A percentile compares a stretch with the other conserved stretches of the same genome.
These are phyloP conservation scores for Turdus rufiventris DNA, from an alignment of 2,113 vertebrate genomes.

Conservation along the genomic window DNA sequence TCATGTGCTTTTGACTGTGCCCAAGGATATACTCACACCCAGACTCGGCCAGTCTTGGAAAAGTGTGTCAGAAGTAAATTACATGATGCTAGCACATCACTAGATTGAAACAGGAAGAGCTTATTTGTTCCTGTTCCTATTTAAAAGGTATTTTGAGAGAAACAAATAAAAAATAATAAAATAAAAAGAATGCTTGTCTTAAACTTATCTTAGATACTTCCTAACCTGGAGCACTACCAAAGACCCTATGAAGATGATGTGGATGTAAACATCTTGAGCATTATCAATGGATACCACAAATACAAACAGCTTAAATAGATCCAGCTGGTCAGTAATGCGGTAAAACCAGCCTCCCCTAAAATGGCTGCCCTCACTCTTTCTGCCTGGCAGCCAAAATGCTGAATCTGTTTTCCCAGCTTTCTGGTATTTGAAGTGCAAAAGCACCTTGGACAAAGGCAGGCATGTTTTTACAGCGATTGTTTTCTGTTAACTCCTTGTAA, in stretches of 20 bases:
- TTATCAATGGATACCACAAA: background rate
- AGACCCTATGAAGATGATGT: background rate
- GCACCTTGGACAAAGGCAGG: background rate
- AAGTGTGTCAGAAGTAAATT: slow-evolving; percentile 53
- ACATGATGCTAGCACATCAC: slow-evolving; percentile 29
- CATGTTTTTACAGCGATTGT: background rate
- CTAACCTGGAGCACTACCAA: background rate
- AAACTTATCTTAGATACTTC: background rate
- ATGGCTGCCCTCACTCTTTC: background rate
- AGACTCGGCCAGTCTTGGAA: slow-evolving; percentile 40
- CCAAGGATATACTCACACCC: slow-evolving; percentile 30
- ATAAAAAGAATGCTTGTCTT: background rate
- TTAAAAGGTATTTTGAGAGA: background rate
- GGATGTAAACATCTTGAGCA: background rate
- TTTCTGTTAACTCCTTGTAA: background rate
- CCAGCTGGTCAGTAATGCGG: background rate
- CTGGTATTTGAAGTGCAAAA: background rate
- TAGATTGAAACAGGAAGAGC: slow-evolving; percentile 13
- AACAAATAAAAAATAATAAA: background rate
- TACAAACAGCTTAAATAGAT: background rate
- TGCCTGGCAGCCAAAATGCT: background rate
- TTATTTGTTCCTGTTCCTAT: background rate
- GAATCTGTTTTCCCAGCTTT: background rate
- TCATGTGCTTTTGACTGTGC: background rate
- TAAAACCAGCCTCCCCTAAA: background rate